phyloP scores from a whole-genome alignment of 2,888 invertebrate species.

The Drosophila robusta region DNA sequence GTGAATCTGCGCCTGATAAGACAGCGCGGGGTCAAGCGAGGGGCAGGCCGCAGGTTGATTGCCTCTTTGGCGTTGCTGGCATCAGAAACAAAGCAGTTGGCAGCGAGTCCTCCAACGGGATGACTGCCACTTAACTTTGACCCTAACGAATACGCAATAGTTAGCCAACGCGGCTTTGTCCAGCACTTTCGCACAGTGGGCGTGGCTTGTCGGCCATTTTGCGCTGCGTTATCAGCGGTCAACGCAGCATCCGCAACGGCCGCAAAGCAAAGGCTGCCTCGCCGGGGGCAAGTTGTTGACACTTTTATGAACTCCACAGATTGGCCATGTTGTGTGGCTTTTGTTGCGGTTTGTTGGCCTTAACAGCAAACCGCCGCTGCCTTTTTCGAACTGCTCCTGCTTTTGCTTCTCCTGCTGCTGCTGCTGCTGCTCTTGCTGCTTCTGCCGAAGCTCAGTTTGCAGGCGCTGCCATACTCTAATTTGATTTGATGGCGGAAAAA shows the following conservation, averaged over 20 bases:
- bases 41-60: conserved; percentile 51
- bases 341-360: conserved; percentile 72
- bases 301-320: conserved; percentile 83
- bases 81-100: conserved; percentile 50
- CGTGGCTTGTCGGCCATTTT: conserved; percentile 55
- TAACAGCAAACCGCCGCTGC: conserved; percentile 29
- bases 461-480: conserved; percentile 10
- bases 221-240: conserved; percentile 72
- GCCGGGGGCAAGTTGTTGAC: conserved; percentile 77
- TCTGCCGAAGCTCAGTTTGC: neutral
- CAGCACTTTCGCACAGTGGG: conserved; percentile 7
- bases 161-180: conserved; percentile 27
- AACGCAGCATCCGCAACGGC: conserved; percentile 48
- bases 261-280: conserved; percentile 15
- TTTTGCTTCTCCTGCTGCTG: neutral
- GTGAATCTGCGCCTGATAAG: conserved; percentile 41
- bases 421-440: too few relatives aligned
- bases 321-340: conserved; percentile 76
- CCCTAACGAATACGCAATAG: conserved; percentile 70
- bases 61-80: conserved; percentile 46
- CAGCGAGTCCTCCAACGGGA: conserved; percentile 35
- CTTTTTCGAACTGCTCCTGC: neutral
- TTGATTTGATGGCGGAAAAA: conserved; percentile 5
- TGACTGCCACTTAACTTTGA: conserved; percentile 72
- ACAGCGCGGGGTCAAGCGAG: conserved; percentile 7